These are phyloP conservation scores for Parus major DNA, from an alignment of 2,113 vertebrate species.

Conservation along the genomic window DNA sequence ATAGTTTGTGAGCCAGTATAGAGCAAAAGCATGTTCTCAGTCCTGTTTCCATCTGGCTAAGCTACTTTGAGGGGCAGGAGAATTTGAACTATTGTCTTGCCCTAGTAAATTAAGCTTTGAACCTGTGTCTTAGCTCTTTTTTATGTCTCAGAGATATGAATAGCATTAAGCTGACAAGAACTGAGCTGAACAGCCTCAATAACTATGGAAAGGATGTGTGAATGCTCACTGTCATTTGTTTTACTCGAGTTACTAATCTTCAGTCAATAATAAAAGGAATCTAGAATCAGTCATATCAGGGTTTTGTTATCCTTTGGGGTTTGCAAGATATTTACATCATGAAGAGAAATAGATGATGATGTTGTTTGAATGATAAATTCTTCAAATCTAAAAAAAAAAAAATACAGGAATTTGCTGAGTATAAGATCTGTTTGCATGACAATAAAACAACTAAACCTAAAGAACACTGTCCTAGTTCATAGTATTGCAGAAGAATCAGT, in stretches of 20 bases:
- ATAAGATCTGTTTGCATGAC: neutral
- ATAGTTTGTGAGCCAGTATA: neutral
- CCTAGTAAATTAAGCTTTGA: neutral
- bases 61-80: neutral
- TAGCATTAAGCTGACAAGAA: neutral
- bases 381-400: neutral
- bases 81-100: neutral
- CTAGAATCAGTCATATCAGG: neutral
- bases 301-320: neutral
- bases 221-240: neutral
- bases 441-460: neutral
- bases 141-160: neutral
- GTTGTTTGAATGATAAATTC: neutral
- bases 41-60: neutral
- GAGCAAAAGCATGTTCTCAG: neutral
- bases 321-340: neutral
- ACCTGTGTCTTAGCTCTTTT: neutral
- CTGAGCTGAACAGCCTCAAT: neutral
- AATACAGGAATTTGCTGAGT: neutral
- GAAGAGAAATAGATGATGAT: neutral
- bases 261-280: neutral
- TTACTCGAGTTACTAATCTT: neutral
- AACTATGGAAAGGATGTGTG: neutral
- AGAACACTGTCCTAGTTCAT: neutral
- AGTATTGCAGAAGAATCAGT: neutral